Percentiles rank a stretch among this genome's conserved stretches.
Evolutionary conservation across 2,113 vertebrate species (phyloP).

Genomic region (Canis aureus): DNA sequence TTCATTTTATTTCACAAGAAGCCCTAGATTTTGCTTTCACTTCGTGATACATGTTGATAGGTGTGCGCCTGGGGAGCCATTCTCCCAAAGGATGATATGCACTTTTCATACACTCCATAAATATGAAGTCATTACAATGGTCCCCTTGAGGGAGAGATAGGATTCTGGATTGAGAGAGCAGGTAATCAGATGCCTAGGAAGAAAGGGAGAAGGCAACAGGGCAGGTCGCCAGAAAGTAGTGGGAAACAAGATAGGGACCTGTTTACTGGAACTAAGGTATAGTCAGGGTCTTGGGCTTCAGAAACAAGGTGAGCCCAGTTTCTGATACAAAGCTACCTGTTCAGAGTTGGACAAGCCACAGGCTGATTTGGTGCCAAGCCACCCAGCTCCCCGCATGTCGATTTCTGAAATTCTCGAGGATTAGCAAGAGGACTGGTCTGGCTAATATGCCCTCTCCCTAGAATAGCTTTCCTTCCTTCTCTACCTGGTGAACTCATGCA

Average conservation of each 20-base stretch:
- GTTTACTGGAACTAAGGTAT: neutral
- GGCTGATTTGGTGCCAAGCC: neutral
- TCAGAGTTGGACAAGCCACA: neutral
- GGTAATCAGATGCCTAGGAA: neutral
- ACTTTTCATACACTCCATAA: neutral
- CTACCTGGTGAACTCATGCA: conserved; percentile 60
- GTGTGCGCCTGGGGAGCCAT: neutral
- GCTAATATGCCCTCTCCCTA: neutral
- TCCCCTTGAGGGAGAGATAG: neutral
- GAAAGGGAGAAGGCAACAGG: neutral
- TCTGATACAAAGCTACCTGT: neutral
- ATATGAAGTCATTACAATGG: neutral
- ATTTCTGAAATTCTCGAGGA: neutral
- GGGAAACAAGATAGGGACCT: conserved; percentile 43
- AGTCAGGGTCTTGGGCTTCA: neutral
- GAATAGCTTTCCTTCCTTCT: neutral
- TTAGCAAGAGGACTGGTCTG: neutral
- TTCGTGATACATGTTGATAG: neutral
- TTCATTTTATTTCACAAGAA: neutral
- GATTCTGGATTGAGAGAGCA: neutral
- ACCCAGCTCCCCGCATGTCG: neutral
- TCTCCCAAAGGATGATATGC: neutral
- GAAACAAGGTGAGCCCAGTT: neutral
- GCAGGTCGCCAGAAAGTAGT: neutral
- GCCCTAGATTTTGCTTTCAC: conserved; percentile 16